Percentiles rank a stretch among this genome's conserved stretches.
Conservation (phyloP, 2,113 vertebrate species). For the Ammodytes marinus region DNA sequence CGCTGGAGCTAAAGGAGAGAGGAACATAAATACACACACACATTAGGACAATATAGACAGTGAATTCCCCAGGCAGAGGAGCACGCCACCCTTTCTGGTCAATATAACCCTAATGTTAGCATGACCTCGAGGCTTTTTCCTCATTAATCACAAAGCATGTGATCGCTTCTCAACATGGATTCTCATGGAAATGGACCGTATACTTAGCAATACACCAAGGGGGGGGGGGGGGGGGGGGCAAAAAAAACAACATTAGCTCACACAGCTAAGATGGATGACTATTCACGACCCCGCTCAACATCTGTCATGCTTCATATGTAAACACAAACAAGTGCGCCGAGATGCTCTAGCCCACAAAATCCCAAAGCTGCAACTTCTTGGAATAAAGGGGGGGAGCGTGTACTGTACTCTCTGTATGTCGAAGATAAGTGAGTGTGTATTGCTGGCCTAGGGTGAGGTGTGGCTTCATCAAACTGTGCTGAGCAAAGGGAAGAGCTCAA, state of each 20-base stretch:
- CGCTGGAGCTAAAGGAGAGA: slow-evolving; percentile 77
- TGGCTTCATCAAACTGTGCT: slow-evolving; percentile 54
- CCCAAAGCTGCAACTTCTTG: slow-evolving; percentile 20
- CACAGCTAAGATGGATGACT: slow-evolving; percentile 61
- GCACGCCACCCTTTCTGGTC: slow-evolving; percentile 56
- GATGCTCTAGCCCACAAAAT: slow-evolving; percentile 29
- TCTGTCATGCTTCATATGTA: slow-evolving; percentile 58
- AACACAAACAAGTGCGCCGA: slow-evolving; percentile 63
- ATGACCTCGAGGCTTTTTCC: slow-evolving; percentile 54
- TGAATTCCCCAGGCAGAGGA: slow-evolving; percentile 31
- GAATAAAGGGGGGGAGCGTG: slow-evolving; percentile 6
- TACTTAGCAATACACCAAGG: slow-evolving; percentile 57
- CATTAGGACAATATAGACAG: slow-evolving; percentile 48
- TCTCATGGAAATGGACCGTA: slow-evolving; percentile 53
- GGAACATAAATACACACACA: slow-evolving; percentile 26
- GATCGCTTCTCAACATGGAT: slow-evolving; percentile 37
- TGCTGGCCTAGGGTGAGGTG: slow-evolving; percentile 49
- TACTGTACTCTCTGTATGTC: background rate
- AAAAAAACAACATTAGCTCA: slow-evolving; percentile 48
- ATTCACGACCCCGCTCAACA: slow-evolving; percentile 52
- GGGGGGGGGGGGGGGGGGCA: background rate
- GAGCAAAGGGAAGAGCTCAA: slow-evolving; percentile 52
- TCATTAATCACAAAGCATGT: slow-evolving; percentile 75
- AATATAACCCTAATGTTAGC: slow-evolving; percentile 64
- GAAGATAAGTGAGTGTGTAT: slow-evolving; percentile 44